Conservation (phyloP, 1,140 invertebrate genomes). For the Drosophila pandora region DNA sequence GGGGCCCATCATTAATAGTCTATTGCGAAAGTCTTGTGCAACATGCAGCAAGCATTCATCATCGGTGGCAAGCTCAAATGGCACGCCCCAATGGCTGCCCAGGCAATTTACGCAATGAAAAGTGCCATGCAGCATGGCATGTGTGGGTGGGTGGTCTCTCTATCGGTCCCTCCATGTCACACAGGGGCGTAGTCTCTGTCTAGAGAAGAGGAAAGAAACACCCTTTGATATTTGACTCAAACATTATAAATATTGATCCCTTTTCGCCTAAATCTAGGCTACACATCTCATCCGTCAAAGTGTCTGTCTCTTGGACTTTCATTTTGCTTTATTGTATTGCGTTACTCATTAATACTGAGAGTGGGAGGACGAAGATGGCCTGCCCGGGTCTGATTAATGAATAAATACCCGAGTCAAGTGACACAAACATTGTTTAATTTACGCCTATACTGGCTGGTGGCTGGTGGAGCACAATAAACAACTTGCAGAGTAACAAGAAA, state of each 20-base stretch:
- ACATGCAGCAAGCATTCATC: conserved; percentile 65
- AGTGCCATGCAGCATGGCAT: conserved; percentile 35
- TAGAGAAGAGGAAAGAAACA: neutral
- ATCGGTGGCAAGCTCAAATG: conserved; percentile 50
- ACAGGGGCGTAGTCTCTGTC: neutral
- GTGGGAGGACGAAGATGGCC: conserved; percentile 11
- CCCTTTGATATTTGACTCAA: neutral
- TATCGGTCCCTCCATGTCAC: conserved; percentile 8
- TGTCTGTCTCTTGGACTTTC: conserved; percentile 53
- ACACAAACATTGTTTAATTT: conserved; percentile 50
- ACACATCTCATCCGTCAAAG: conserved; percentile 27
- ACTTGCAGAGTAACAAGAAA: conserved; percentile 24
- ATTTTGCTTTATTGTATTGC: conserved; percentile 47
- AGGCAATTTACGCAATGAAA: conserved; percentile 68
- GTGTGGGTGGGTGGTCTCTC: conserved; percentile 53
- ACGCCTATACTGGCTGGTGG: conserved; percentile 25
- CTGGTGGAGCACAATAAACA: conserved; percentile 14
- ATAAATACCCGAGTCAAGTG: conserved; percentile 43
- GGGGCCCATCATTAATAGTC: conserved; percentile 52
- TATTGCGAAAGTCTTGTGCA: conserved; percentile 57
- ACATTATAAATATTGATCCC: neutral
- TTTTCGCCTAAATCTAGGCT: neutral
- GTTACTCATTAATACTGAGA: conserved; percentile 23
- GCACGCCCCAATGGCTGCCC: conserved; percentile 19
- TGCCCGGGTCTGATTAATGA: conserved; percentile 62